Evolutionary conservation across 2,888 invertebrate genomes (phyloP).

Genomic region (Parnassius smintheus): DNA sequence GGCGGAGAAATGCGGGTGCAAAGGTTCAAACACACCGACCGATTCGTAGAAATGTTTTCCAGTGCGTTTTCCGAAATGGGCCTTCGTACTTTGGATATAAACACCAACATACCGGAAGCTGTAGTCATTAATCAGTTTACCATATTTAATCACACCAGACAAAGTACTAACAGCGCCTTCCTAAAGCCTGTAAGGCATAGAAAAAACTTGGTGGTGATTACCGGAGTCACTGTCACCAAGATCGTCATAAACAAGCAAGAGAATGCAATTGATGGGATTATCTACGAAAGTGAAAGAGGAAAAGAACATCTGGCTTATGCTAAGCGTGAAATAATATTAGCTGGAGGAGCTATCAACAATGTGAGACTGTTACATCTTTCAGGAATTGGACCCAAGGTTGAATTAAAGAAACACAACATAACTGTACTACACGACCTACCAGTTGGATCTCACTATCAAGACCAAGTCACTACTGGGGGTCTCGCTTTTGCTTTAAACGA

Average conservation of each 20-base stretch:
- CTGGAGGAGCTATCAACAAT: conserved; percentile 72
- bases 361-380: conserved; percentile 68
- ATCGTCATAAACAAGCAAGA: conserved; percentile 65
- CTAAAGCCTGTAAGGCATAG: conserved; percentile 65
- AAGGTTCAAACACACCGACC: conserved; percentile 66
- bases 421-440: conserved; percentile 58
- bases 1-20: conserved; percentile 73
- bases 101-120: conserved; percentile 68
- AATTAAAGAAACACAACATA: conserved; percentile 64
- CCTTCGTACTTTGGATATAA: conserved; percentile 63
- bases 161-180: conserved; percentile 70
- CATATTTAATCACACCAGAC: conserved; percentile 65
- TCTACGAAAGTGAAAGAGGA: conserved; percentile 68
- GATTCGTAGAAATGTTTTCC: conserved; percentile 63
- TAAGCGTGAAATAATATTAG: conserved; percentile 67
- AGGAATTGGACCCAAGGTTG: conserved; percentile 64
- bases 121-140: conserved; percentile 70
- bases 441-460: conserved; percentile 70
- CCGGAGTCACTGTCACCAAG: conserved; percentile 66
- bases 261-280: conserved; percentile 63
- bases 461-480: conserved; percentile 72
- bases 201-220: conserved; percentile 64
- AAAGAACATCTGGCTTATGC: conserved; percentile 66
- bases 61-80: conserved; percentile 70
- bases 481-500: conserved; percentile 65